Evolutionary conservation across 2,797 vertebrate genomes (phyloP).

Genomic region (Ateles fusciceps): DNA sequence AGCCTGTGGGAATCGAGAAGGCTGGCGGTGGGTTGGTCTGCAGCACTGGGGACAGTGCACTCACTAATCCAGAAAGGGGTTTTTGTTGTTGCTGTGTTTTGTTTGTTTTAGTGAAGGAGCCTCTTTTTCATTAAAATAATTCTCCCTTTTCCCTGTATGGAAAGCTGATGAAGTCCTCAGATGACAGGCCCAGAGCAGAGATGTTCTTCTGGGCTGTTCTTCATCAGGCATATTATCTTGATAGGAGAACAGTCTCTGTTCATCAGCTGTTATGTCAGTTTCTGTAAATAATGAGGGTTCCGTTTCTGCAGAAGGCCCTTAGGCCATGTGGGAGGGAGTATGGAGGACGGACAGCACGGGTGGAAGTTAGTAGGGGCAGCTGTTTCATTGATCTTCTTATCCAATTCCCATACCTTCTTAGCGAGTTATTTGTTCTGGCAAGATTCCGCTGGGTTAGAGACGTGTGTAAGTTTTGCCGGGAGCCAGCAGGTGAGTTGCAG

Average conservation of each 20-base stretch:
- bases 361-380: too few relatives aligned
- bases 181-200: fast-evolving
- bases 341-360: background rate
- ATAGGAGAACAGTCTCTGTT: fast-evolving
- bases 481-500: background rate
- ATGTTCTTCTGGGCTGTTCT: fast-evolving
- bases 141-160: background rate
- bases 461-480: fast-evolving
- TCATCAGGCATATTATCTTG: fast-evolving
- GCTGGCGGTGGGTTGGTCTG: fast-evolving
- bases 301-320: background rate
- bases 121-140: fast-evolving
- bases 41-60: fast-evolving
- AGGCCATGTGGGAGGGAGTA: fast-evolving
- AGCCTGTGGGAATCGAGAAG: constrained; percentile 12
- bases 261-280: background rate
- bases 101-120: background rate
- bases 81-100: too few relatives aligned
- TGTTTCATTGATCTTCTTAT: fast-evolving
- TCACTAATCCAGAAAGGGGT: fast-evolving
- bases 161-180: fast-evolving
- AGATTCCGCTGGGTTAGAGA: fast-evolving
- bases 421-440: background rate
- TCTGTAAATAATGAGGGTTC: fast-evolving
- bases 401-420: background rate